Conservation (phyloP, 2,113 vertebrate species). For the Barbus barbus region DNA sequence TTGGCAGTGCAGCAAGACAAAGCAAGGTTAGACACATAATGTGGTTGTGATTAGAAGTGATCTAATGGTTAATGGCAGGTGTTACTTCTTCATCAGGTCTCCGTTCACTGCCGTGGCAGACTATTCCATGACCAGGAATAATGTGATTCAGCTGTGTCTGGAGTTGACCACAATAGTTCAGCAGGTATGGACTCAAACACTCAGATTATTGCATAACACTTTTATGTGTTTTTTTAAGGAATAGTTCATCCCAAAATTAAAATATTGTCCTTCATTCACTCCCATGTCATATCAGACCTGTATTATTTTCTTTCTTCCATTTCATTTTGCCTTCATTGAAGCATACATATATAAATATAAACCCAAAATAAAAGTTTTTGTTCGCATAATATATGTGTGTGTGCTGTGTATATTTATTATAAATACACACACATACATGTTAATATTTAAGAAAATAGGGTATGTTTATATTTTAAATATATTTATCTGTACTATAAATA, state of each 20-base stretch:
- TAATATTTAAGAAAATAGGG: too few relatives aligned
- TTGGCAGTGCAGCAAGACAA: not conserved
- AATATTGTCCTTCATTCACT: too few relatives aligned
- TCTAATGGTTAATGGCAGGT: slow-evolving; percentile 81
- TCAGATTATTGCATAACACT: not conserved
- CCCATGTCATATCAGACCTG: too few relatives aligned
- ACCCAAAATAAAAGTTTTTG: too few relatives aligned
- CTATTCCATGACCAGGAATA: slow-evolving; percentile 93
- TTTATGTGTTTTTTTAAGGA: not conserved
- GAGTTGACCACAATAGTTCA: slow-evolving; percentile 96
- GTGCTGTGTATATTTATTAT: too few relatives aligned
- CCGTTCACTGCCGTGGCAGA: slow-evolving; percentile 95
- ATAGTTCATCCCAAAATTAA: not conserved
- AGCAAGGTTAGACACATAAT: slow-evolving; percentile 42
- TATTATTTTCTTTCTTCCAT: not conserved
- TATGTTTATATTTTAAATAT: too few relatives aligned
- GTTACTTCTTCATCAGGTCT: slow-evolving; percentile 84
- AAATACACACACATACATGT: too few relatives aligned
- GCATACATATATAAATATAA: too few relatives aligned
- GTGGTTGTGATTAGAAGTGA: slow-evolving; percentile 63
- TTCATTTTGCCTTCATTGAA: not conserved
- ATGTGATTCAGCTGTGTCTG: slow-evolving; percentile 95
- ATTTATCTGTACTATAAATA: too few relatives aligned
- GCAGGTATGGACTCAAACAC: slow-evolving; percentile 78
- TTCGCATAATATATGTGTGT: too few relatives aligned